Evolutionary conservation across 2,113 vertebrate genomes (phyloP).

Genomic region (Turdus rufiventris): DNA sequence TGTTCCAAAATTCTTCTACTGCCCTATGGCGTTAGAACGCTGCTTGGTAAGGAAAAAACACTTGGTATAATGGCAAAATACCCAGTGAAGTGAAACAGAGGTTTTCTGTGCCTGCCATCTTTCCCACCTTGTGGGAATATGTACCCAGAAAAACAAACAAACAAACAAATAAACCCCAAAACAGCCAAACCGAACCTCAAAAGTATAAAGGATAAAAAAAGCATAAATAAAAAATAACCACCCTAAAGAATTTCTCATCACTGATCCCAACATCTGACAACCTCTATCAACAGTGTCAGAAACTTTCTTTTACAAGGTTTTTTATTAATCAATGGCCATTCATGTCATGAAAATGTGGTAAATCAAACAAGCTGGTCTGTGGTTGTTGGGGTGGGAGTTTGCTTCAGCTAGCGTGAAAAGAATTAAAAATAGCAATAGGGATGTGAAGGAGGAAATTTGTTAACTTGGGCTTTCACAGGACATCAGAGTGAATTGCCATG

Average conservation of each 20-base stretch:
- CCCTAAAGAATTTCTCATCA: background rate
- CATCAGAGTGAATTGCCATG: background rate
- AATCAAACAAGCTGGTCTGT: slow-evolving; percentile 18
- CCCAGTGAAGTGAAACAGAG: background rate
- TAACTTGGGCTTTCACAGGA: background rate
- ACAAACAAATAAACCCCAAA: too few relatives aligned
- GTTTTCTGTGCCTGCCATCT: background rate
- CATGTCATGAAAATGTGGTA: background rate
- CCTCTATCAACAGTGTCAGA: slow-evolving; percentile 26
- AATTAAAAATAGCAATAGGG: background rate
- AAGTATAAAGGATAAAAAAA: background rate
- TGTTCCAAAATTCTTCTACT: background rate
- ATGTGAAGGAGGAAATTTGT: background rate
- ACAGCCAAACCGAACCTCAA: background rate
- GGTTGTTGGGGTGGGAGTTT: background rate
- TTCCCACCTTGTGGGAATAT: background rate
- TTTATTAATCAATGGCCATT: slow-evolving; percentile 53
- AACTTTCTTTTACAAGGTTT: slow-evolving; percentile 17
- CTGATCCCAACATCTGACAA: background rate
- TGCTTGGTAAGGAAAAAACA: background rate
- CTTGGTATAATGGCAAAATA: background rate
- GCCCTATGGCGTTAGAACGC: background rate
- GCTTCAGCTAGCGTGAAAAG: background rate
- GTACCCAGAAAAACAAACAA: background rate
- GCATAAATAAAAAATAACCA: background rate